Evolutionary conservation across 2,888 invertebrate species (phyloP), one percentile per base, ranked within the genome.

Genomic region (Torymus aiolomorphi): DNA sequence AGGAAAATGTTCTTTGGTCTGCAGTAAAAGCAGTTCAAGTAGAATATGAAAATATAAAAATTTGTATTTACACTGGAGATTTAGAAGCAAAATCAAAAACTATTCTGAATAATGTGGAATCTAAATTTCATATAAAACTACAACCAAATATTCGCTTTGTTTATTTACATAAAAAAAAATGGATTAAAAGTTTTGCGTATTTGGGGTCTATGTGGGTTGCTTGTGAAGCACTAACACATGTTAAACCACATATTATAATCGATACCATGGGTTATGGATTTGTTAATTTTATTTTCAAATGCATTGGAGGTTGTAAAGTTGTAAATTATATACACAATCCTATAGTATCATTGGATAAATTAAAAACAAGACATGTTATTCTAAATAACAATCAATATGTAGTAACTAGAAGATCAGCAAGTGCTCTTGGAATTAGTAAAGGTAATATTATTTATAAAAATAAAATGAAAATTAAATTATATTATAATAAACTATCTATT

Each of bases 201-300:
- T 85, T 98, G 2, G 98, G 97, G 0, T 97, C 97, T 0, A 91
- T 98, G 86, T 91, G 95, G 74, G 91, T 99, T 59, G 98, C 96
- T 0, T 91, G 97, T 83, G 98, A 99, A 90, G 99, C 98, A 0
- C 91, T 98, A 66, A 92, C 18, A n/a, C 65, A 20, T 54, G 70
- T 80, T 65, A 82, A 85, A 84, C 0, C 90, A 94, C 96, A 97
- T 90, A 92, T 97, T 75, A 96, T 93, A 89, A 94, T 99, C 82
- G 99, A 99, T 88, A 97, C 98, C 0, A 98, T 97, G 92, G 99
- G 98, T 0, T 97, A 94, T 88, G 95, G 98, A 0, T 98, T 98
- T 91, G 96, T 97, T 0, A 93, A 96, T 86, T 98, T 98, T 0
- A 90, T 99, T 69, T 99, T 99, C 92, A 95, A 95, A 70, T 96